Base-by-base conservation (phyloP, 2,797 vertebrate genomes). In the Columba guinea region DNA sequence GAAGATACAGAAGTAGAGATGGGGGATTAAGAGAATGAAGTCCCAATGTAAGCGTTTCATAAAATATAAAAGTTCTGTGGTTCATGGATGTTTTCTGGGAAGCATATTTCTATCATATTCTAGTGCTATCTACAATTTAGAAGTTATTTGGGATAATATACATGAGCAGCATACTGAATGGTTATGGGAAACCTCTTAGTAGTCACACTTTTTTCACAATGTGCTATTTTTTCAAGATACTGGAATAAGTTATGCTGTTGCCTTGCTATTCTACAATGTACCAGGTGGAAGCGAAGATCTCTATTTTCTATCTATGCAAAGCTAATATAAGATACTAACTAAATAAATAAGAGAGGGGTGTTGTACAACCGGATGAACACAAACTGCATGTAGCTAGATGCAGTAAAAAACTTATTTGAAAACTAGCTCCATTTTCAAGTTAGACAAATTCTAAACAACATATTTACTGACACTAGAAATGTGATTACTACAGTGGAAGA, bases 381-480 rank as follows among this genome's bases (percentile, higher is more conserved):
- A 49, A 92, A 49, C 7, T 26, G 20, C 56, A 6, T 30, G 4
- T 26, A 67, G 11, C 10, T n/a, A 34, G 18, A 19, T 20, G 21
- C 18, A 77, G 7, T 53, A 87, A 84, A 78, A 90, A 35, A 11
- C 2, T 52, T 62, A 58, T 35, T 26, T 69, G 24, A 70, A 59
- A 79, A 77, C 8, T 63, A 39, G 2, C 3, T 91, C 37, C 3
- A 26, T 77, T 96, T 95, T 82, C 28, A 59, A 82, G 39, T 55
- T 82, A 92, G 52, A 93, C 94, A 93, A 92, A 94, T 89, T 87
- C 48, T 65, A 68, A 86, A 78, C 23, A 87, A 53, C 21, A 0
- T 71, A 53, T 93, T 94, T 92, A 71, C 20, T 82, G 44, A 55
- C 53, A 56, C 27, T 80, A 73, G 60, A 95, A 94, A 82, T 53